A percentile compares a stretch with the other conserved stretches of the same genome.
Conservation (phyloP, 2,113 vertebrate genomes). For the Scophthalmus maximus region DNA sequence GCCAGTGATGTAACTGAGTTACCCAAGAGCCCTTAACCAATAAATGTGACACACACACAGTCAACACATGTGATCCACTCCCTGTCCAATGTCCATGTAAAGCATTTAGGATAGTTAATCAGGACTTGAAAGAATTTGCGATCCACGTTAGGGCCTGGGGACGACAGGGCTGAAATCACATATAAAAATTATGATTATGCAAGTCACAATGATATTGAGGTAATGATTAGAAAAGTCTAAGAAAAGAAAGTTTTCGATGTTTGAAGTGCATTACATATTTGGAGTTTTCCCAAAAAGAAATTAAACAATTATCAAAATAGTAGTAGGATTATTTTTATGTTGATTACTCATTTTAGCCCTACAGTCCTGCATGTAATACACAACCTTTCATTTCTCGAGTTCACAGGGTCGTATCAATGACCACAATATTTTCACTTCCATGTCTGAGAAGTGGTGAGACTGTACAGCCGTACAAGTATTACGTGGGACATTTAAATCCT, state of each 20-base stretch:
- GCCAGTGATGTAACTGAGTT: slow-evolving; percentile 5
- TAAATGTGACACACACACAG: slow-evolving; percentile 26
- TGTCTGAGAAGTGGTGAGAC: not conserved
- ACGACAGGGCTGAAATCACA: not conserved
- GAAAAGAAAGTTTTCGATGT: too few species aligned
- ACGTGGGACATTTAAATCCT: slow-evolving; percentile 68
- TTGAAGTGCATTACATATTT: too few species aligned
- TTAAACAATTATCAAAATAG: too few species aligned
- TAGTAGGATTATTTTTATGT: too few species aligned
- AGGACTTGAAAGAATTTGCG: not conserved
- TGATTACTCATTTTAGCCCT: too few species aligned
- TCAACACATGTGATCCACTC: slow-evolving; percentile 38
- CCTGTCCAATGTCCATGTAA: slow-evolving; percentile 31
- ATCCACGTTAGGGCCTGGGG: not conserved
- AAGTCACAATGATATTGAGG: too few species aligned
- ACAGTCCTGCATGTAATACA: too few species aligned
- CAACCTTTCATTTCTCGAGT: not conserved
- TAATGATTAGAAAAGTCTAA: too few species aligned
- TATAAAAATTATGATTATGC: too few species aligned
- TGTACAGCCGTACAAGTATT: slow-evolving; percentile 47
- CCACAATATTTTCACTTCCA: slow-evolving; percentile 41
- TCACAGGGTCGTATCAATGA: not conserved
- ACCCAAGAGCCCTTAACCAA: slow-evolving; percentile 18
- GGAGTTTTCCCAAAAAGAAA: too few species aligned
- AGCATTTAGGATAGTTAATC: not conserved